Conservation (phyloP, 2,797 vertebrate species). For the Bradypodion ventrale region DNA sequence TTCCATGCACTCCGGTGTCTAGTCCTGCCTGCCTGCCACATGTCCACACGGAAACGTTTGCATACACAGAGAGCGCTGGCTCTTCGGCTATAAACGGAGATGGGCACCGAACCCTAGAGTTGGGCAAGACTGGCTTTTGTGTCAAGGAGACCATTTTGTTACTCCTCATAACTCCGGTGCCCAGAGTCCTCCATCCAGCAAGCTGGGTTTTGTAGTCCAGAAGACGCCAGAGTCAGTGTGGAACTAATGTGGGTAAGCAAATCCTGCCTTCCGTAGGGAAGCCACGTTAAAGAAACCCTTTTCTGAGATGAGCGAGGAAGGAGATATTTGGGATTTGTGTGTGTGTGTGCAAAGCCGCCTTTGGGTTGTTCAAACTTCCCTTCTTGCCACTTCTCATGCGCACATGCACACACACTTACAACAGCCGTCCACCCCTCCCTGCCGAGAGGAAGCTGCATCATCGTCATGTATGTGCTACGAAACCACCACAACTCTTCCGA, state of each 20-base stretch:
- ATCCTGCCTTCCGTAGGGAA: not conserved
- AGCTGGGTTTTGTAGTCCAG: not conserved
- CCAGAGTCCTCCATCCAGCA: not conserved
- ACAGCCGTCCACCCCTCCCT: not conserved
- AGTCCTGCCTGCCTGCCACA: too few species aligned
- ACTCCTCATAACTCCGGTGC: not conserved
- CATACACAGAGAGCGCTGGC: too few species aligned
- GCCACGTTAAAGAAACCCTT: not conserved
- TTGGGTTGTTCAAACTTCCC: not conserved
- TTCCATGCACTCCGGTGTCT: too few species aligned
- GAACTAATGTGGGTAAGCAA: too few species aligned
- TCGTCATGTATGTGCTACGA: not conserved
- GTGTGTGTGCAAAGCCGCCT: not conserved
- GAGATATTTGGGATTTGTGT: too few species aligned
- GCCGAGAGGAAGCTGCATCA: slow-evolving; percentile 4
- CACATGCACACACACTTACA: not conserved
- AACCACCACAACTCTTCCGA: slow-evolving; percentile 36
- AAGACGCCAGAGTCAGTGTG: not conserved
- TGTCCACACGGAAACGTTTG: too few species aligned
- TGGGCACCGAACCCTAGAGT: too few species aligned
- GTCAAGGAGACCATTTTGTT: too few species aligned
- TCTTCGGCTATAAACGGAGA: too few species aligned
- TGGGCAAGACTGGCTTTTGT: too few species aligned
- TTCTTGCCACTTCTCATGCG: not conserved
- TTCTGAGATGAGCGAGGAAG: too few species aligned